Evolutionary conservation across 1,140 invertebrate species (phyloP), one percentile per base, ranked within the genome.

Genomic region (Doryteuthis pealeii): DNA sequence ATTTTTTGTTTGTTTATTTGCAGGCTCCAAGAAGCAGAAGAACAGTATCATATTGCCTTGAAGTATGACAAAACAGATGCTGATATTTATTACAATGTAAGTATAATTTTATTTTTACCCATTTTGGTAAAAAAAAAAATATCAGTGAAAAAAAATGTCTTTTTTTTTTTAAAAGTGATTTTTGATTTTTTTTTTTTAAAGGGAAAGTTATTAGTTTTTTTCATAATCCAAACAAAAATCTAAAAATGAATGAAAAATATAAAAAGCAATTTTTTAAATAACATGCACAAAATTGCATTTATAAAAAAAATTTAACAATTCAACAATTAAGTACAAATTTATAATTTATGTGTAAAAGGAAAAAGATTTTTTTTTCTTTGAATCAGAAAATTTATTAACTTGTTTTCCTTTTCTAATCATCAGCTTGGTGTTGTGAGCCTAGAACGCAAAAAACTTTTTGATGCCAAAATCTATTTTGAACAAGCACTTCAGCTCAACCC

Each of bases 61-160:
- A 92, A 95, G 78, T 96, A 97, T 88, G 96, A 98, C 85, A 95
- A 93, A 82, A 94, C 93, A 80, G 98, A 98, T 90, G 95, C 97
- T 2, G 97, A 98, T 87, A 96, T 99, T 81, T 97, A 98, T 88
- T 99, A 98, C 84, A 99, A 99, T 89, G 94, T 88, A 78, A 83
- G 84, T 33, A 62, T 15, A 62, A 62, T 5, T 62, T 62, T n/a
- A n/a, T 62, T 15, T 3, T 62, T 62, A 3, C 28, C 3, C 28
- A n/a, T 15, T 62, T 30, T 62, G 15, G 15, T 26, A 3, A 26
- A 15, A 26, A 62, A 30, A 40, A 40, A 40, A 40, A 40, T 40
- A 10, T 40, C 35, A n/a, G n/a, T 40, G 3, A 40, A 40, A 10
- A 40, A 5, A 5, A 5, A 40, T 40, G 10, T 40, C 10, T 40